Evolutionary conservation across 1,140 invertebrate genomes (phyloP), one percentile per base, ranked within the genome.

Genomic region (Cylas formicarius): DNA sequence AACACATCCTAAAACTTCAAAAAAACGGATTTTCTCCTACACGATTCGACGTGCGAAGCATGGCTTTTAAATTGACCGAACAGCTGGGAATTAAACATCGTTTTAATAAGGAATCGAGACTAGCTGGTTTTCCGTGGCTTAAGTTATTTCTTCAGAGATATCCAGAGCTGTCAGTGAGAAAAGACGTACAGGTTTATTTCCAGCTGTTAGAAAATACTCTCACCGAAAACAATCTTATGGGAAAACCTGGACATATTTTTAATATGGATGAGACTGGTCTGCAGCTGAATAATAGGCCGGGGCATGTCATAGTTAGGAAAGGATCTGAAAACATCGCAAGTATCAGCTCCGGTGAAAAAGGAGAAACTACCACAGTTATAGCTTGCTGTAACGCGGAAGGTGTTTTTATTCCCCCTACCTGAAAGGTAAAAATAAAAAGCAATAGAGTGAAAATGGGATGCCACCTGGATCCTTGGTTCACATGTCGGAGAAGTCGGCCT

Each of bases 261-360:
- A 69, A n/a, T 50, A 60, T 65, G 39, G 65, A 70, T 43, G 66
- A 70, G 52, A 58, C 51, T n/a, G 66, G 65, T 5, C 67, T 67
- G 5, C 65, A 71, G 47, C 13, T 68, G 18, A 67, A 60, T 35
- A 64, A 53, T 36, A 53, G 54, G 49, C 43, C 53, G 22, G 55
- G 57, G 14, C 52, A 59, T 48, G 58, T 66, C 10, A 19, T 69
- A 31, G 63, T 63, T 9, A 60, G 20, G 1, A 70, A 66, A 60
- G 57, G 60, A 43, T 21, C 56, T 6, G 62, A 55, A 57, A 38
- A 17, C 29, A 62, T 68, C 4, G 24, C 33, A 11, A 22, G 10
- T 24, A 6, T 38, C 13, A 57, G 52, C 8, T 32, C 52, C n/a
- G 36, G 19, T 16, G 48, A 62, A 39, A 57, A 54, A 42, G 55